Base-by-base conservation (phyloP, 2,888 invertebrate genomes). In the Entomobrya multifasciata region DNA sequence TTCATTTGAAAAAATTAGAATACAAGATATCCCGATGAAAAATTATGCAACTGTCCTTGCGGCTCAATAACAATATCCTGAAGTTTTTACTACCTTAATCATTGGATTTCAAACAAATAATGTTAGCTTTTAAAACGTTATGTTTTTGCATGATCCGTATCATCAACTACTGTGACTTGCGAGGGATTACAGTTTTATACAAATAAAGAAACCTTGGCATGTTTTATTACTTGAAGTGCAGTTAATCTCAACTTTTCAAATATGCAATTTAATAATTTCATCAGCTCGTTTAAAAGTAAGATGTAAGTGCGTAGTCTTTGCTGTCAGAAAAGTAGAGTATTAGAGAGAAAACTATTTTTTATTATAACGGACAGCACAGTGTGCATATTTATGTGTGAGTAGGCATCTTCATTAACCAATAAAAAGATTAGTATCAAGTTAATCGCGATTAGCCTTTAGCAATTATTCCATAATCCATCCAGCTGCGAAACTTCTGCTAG, bases 401-500 rank as follows among this genome's bases (percentile, higher is more conserved):
- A 30, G 20, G 76, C 49, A 70, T 84, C 84, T 84, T 84, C 77
- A 84, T 84, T 84, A 84, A 20, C 77, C 77, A 84, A 77, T 77
- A 84, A 83, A 77, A 65, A 77, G 84, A 77, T 84, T 84, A 84
- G 84, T 67, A 77, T 77, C 77, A 84, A 77, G 77, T 77, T 84
- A 77, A 77, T 84, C 84, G 84, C 67, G 67, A 84, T 65, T 84
- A 84, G 84, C 84, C 84, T 55, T 84, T 77, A 76, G 83, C 77
- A 70, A 60, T 72, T n/a, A 57, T 22, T 76, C 55, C 20, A 49
- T 49, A 49, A 27, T 52, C 83, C 74, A 41, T 57, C 82, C 82
- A 82, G 82, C 82, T 82, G 82, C 82, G 72, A 82, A 82, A 79
- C n/a, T n/a, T n/a, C n/a, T n/a, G n/a, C n/a, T n/a, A n/a, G n/a